These are phyloP conservation scores for Chloropsis hardwickii DNA, from an alignment of 2,113 vertebrate genomes.

Conservation along the genomic window DNA sequence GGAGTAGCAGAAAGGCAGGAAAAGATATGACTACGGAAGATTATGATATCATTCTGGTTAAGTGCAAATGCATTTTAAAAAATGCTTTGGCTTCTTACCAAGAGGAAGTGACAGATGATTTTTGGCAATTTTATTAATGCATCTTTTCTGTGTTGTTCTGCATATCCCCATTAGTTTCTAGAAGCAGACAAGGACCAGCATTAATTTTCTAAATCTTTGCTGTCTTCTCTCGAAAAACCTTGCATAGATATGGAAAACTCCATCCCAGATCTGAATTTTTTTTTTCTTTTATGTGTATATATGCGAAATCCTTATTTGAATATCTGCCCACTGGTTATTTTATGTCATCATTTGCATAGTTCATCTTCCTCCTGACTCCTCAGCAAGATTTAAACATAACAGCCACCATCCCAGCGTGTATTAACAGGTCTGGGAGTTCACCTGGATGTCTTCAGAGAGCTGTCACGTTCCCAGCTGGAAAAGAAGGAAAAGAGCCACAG, in stretches of 20 bases:
- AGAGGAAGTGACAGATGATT: conserved; percentile 48
- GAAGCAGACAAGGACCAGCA: not conserved
- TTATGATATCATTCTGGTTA: conserved; percentile 59
- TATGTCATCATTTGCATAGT: not conserved
- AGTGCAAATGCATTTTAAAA: conserved; percentile 58
- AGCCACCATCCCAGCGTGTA: not conserved
- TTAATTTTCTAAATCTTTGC: not conserved
- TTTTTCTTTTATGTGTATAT: not conserved
- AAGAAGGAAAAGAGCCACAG: not conserved
- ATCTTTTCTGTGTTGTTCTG: conserved; percentile 12
- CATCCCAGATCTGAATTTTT: not conserved
- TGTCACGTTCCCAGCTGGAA: not conserved
- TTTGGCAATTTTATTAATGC: conserved; percentile 44
- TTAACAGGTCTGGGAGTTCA: not conserved
- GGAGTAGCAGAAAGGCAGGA: conserved; percentile 51
- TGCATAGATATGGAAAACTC: not conserved
- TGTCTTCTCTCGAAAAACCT: not conserved
- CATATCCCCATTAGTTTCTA: not conserved
- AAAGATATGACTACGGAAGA: conserved; percentile 59
- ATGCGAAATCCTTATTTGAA: not conserved
- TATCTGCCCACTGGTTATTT: not conserved
- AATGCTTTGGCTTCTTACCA: conserved; percentile 42
- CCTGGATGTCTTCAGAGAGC: not conserved
- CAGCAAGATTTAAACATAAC: not conserved
- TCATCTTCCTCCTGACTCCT: not conserved